Percentiles rank a stretch among this genome's conserved stretches.
phyloP scores from a whole-genome alignment of 2,888 invertebrate genomes.

The Orchestes rusci region DNA sequence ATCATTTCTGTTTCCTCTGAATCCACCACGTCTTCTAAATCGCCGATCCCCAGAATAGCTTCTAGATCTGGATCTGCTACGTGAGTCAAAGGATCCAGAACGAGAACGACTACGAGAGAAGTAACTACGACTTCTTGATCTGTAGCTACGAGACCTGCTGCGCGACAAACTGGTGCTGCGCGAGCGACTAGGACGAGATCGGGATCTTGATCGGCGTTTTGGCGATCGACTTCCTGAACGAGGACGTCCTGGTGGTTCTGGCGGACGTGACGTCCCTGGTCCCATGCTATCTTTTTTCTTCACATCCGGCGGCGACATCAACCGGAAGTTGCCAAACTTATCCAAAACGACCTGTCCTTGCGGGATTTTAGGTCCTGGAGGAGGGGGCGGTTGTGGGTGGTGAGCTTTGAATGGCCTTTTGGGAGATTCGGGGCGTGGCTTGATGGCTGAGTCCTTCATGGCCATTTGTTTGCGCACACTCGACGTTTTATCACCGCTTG shows the following conservation, averaged over 20 bases:
- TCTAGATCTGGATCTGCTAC: conserved; percentile 38
- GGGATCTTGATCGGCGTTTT: conserved; percentile 59
- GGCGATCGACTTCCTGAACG: conserved; percentile 52
- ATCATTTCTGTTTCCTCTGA: conserved; percentile 46
- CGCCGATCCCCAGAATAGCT: conserved; percentile 48
- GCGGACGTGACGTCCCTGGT: conserved; percentile 44
- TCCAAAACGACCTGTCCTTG: conserved; percentile 59
- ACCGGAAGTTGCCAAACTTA: conserved; percentile 65
- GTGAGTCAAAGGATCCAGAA: conserved; percentile 41
- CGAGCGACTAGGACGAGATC: conserved; percentile 47
- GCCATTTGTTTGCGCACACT: conserved; percentile 57
- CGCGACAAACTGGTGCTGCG: conserved; percentile 40
- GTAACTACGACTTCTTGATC: conserved; percentile 46
- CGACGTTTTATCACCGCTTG: conserved; percentile 55
- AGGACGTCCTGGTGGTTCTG: conserved; percentile 44
- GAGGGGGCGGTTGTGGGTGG: conserved; percentile 27
- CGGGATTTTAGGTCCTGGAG: conserved; percentile 38
- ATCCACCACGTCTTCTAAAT: conserved; percentile 38
- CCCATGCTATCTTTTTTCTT: conserved; percentile 37
- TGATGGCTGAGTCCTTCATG: conserved; percentile 55
- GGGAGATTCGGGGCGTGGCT: conserved; percentile 32
- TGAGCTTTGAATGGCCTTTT: conserved; percentile 18
- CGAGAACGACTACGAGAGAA: conserved; percentile 50
- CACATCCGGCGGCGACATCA: conserved; percentile 46
- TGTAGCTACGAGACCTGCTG: conserved; percentile 45